Evolutionary conservation across 2,797 vertebrate genomes (phyloP).

Genomic region (Threskiornis aethiopicus): DNA sequence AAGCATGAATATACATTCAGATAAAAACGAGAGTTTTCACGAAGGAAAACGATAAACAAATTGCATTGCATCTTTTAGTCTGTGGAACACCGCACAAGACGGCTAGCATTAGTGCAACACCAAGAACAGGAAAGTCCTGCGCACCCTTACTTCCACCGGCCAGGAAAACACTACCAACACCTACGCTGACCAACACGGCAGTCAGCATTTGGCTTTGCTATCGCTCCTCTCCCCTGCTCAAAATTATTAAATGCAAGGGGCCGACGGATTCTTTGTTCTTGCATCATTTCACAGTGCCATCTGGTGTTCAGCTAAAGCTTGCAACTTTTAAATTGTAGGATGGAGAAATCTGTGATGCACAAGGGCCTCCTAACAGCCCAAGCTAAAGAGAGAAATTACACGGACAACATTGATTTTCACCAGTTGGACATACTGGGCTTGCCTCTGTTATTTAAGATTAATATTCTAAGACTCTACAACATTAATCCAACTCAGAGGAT

Average conservation of each 20-base stretch:
- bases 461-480: background rate
- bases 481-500: background rate
- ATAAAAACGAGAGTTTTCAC: background rate
- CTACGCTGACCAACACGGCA: background rate
- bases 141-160: background rate
- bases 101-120: background rate
- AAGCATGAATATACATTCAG: background rate
- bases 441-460: background rate
- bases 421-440: background rate
- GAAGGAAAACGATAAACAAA: background rate
- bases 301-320: background rate
- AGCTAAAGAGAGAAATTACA: background rate
- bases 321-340: background rate
- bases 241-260: background rate
- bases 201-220: background rate
- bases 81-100: background rate
- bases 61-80: background rate
- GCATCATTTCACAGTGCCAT: conserved; percentile 13
- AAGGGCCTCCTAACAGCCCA: background rate
- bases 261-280: background rate
- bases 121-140: background rate
- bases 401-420: background rate
- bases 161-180: background rate
- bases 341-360: background rate
- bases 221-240: background rate